Conservation (phyloP, 2,888 invertebrate species). For the Hemaris fuciformis region DNA sequence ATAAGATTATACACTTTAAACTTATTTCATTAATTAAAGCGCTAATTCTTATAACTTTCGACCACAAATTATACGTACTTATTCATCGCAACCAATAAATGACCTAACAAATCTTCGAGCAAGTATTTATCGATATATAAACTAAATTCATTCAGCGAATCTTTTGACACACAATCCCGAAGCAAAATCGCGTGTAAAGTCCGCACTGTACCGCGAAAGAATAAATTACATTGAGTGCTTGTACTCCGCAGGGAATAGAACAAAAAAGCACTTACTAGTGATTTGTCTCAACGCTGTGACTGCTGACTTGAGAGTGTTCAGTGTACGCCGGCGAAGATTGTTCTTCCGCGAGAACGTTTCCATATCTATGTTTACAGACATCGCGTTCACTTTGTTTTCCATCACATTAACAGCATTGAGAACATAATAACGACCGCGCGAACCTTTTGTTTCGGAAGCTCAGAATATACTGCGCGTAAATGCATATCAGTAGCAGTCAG, state of each 20-base stretch:
- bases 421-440: constrained; percentile 23
- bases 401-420: not conserved
- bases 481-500: constrained; percentile 68
- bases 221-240: not conserved
- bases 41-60: not conserved
- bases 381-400: constrained; percentile 29
- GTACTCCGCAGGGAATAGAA: constrained; percentile 26
- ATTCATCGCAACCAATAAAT: not conserved
- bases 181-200: not conserved
- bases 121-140: not conserved
- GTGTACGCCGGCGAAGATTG: constrained; percentile 69
- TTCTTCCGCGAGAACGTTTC: constrained; percentile 70
- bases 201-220: not conserved
- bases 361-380: constrained; percentile 74
- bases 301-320: constrained; percentile 73
- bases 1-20: no score
- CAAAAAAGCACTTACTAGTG: constrained; percentile 65
- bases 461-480: constrained; percentile 71
- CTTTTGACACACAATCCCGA: not conserved
- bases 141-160: not conserved
- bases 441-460: constrained; percentile 66
- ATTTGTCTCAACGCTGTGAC: constrained; percentile 74
- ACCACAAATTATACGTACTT: not conserved
- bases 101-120: not conserved
- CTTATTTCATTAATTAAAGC: not conserved